Evolutionary conservation across 1,140 invertebrate species (phyloP), one percentile per base, ranked within the genome.

Genomic region (Papilio dardanus): DNA sequence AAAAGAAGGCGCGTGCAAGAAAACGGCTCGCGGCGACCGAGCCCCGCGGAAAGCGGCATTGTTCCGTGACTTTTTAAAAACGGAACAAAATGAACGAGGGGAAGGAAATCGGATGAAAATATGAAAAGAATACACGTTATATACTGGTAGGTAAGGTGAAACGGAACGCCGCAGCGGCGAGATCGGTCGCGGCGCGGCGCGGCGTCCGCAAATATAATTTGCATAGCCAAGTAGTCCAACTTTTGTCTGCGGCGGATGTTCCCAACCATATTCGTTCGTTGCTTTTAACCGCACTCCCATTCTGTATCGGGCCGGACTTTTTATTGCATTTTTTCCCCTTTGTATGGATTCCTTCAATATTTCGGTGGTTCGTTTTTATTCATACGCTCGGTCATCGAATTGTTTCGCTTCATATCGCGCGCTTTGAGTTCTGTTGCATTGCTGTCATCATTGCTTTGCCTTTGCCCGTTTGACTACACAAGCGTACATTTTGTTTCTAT

Each of bases 61-160:
- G 91, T 93, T 93, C 89, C 85, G 90, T 85, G 90, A 91, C 88
- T 93, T 92, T 73, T 92, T 88, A 87, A 92, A 89, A 93, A 92
- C 88, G 88, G 83, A 93, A 92, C 90, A 89, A 91, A 92, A 93
- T 88, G 89, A 89, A 85, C 83, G 85, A 92, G 92, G 92, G 92
- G 87, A 91, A 90, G 92, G 92, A 93, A 93, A 93, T 93, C 92
- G 90, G 90, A 93, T 93, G 92, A 93, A 92, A 93, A 93, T 92
- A 93, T 93, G 90, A 92, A 93, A 92, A 93, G 90, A 92, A 90
- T 92, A 92, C 90, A 91, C 86, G 86, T 84, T 91, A 87, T 89
- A 86, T 85, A 73, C 67, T 40, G 35, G 28, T 71, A 88, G 84
- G 87, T 83, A 88, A 88, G 91, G 85, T 89, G 90, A 92, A 93